These are phyloP conservation scores for Tetraodon nigroviridis DNA, from an alignment of 2,113 vertebrate species.

Conservation along the genomic window DNA sequence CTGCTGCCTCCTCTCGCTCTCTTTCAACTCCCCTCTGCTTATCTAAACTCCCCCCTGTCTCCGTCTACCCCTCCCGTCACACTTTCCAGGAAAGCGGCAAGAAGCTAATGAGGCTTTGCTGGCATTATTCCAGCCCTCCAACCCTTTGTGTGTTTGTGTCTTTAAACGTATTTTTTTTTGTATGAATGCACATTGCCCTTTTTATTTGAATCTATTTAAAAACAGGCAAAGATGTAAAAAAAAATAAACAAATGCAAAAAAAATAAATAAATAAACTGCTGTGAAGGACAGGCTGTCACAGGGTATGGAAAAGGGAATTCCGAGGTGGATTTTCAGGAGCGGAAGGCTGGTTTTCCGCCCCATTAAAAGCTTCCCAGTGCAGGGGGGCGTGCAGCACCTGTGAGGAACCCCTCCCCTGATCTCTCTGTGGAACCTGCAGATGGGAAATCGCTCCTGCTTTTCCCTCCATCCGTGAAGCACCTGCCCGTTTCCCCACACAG, in stretches of 20 bases:
- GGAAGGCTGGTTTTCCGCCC: constrained; percentile 64
- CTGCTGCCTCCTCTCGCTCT: constrained; percentile 50
- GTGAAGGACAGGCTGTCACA: constrained; percentile 42
- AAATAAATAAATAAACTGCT: constrained; percentile 16
- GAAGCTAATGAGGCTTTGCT: constrained; percentile 73
- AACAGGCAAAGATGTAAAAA: not conserved
- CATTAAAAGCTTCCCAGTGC: constrained; percentile 62
- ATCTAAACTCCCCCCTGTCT: constrained; percentile 50
- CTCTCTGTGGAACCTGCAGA: constrained; percentile 60
- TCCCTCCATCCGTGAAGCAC: constrained; percentile 61
- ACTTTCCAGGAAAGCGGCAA: constrained; percentile 63
- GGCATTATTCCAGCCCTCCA: constrained; percentile 68
- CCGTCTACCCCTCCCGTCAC: constrained; percentile 41
- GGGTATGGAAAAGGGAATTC: constrained; percentile 46
- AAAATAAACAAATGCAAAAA: not conserved
- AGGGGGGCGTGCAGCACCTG: constrained; percentile 56
- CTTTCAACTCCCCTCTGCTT: constrained; percentile 64
- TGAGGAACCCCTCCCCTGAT: constrained; percentile 49
- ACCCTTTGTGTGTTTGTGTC: constrained; percentile 33
- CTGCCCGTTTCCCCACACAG: constrained; percentile 58
- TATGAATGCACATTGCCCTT: constrained; percentile 22
- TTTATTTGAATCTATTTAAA: constrained; percentile 7
- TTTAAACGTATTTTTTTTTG: not conserved
- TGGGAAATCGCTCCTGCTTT: constrained; percentile 63
- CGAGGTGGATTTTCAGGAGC: constrained; percentile 42